phyloP scores from a whole-genome alignment of 2,113 vertebrate species.

The Brachyistius frenatus region DNA sequence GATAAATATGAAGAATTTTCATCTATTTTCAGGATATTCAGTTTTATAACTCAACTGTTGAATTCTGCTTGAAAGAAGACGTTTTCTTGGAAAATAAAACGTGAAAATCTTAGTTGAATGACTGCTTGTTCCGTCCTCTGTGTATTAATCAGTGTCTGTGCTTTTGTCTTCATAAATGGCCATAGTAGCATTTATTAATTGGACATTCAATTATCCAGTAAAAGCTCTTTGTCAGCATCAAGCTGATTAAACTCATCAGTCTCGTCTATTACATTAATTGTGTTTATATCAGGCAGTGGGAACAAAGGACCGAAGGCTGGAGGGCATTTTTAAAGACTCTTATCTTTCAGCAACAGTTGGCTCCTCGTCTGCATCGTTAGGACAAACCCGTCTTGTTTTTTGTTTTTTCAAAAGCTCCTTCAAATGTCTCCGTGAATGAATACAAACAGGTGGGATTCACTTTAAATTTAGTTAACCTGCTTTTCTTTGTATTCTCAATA shows the following conservation, averaged over 20 bases:
- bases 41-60: background rate
- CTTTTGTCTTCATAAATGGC: slow-evolving; percentile 57
- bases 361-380: slow-evolving; percentile 10
- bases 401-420: background rate
- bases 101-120: background rate
- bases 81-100: slow-evolving; percentile 15
- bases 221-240: slow-evolving; percentile 63
- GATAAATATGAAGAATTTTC: background rate
- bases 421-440: slow-evolving; percentile 4
- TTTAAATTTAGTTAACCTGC: background rate
- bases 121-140: slow-evolving; percentile 3
- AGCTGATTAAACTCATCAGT: slow-evolving; percentile 79
- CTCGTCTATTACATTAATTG: slow-evolving; percentile 72
- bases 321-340: slow-evolving; percentile 54
- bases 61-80: background rate
- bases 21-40: slow-evolving; percentile 2
- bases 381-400: background rate
- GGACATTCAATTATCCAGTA: slow-evolving; percentile 77
- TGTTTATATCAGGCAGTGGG: slow-evolving; percentile 43
- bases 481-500: slow-evolving; percentile 13
- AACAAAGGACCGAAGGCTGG: slow-evolving; percentile 20
- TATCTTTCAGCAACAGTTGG: slow-evolving; percentile 64
- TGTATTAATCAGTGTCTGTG: slow-evolving; percentile 58
- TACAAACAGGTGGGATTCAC: slow-evolving; percentile 3
- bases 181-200: slow-evolving; percentile 78